Conservation (phyloP, 2,113 vertebrate species). For the Capreolus pygargus region DNA sequence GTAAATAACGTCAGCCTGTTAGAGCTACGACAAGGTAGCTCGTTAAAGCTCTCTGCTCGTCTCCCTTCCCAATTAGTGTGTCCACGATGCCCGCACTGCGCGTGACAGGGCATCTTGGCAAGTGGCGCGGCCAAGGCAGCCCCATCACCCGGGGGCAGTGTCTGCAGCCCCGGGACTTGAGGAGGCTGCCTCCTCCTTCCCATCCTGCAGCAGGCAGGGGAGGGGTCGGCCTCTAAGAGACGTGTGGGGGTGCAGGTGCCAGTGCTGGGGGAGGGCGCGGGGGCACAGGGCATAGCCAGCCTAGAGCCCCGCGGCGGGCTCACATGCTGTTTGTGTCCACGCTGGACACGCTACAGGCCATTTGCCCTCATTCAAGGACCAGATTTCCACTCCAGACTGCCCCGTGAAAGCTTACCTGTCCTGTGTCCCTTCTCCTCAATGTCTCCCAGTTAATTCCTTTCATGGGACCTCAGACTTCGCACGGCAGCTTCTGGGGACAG, state of each 20-base stretch:
- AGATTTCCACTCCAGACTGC: neutral
- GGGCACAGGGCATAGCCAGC: neutral
- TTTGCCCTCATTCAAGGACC: too few species aligned
- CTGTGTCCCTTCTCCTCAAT: neutral
- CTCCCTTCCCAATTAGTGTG: conserved; percentile 88
- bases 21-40: conserved; percentile 89
- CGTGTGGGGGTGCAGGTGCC: accelerated
- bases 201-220: neutral
- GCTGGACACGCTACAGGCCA: accelerated
- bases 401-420: neutral
- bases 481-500: neutral
- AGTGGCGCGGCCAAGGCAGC: conserved; percentile 57
- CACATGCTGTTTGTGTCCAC: accelerated
- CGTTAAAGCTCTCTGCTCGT: conserved; percentile 86
- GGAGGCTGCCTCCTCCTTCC: neutral
- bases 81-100: conserved; percentile 68
- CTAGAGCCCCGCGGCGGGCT: accelerated
- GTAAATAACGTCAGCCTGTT: conserved; percentile 87
- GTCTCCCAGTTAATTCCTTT: neutral
- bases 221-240: neutral
- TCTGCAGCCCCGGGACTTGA: conserved; percentile 59
- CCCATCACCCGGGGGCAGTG: conserved; percentile 74
- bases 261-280: accelerated
- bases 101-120: conserved; percentile 83
- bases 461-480: neutral